These are phyloP conservation scores for Sorex araneus DNA, from an alignment of 2,113 vertebrate species.

Conservation along the genomic window DNA sequence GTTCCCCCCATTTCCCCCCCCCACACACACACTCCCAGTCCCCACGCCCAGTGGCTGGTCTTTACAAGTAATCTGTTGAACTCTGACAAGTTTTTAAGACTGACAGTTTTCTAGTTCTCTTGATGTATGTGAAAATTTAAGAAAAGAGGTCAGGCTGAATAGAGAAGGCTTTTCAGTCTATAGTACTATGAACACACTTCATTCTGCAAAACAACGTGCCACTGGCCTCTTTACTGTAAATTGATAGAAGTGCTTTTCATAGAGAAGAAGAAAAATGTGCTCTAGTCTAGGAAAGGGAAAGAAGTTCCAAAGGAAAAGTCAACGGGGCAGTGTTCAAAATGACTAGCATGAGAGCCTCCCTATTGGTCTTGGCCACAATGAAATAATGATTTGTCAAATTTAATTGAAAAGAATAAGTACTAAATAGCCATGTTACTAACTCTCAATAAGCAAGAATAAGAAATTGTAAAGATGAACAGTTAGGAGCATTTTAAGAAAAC, in stretches of 20 bases:
- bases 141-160: not conserved
- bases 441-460: constrained; percentile 14
- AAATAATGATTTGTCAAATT: constrained; percentile 49
- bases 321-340: not conserved
- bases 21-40: no score
- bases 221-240: not conserved
- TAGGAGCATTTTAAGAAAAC: not conserved
- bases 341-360: not conserved
- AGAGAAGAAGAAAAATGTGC: not conserved
- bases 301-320: not conserved
- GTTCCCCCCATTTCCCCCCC: not conserved
- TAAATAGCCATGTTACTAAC: constrained; percentile 40
- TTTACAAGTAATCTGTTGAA: not conserved
- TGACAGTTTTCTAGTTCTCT: constrained; percentile 25
- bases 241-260: not conserved
- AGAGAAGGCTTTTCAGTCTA: not conserved
- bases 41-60: not conserved
- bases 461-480: not conserved
- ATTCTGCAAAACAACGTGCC: not conserved
- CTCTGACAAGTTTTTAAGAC: not conserved
- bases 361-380: constrained; percentile 15
- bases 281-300: not conserved
- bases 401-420: constrained; percentile 50
- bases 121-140: constrained; percentile 12
- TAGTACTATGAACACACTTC: not conserved